These are phyloP conservation scores for Calyptomena viridis DNA, from an alignment of 2,113 vertebrate genomes.

Conservation along the genomic window DNA sequence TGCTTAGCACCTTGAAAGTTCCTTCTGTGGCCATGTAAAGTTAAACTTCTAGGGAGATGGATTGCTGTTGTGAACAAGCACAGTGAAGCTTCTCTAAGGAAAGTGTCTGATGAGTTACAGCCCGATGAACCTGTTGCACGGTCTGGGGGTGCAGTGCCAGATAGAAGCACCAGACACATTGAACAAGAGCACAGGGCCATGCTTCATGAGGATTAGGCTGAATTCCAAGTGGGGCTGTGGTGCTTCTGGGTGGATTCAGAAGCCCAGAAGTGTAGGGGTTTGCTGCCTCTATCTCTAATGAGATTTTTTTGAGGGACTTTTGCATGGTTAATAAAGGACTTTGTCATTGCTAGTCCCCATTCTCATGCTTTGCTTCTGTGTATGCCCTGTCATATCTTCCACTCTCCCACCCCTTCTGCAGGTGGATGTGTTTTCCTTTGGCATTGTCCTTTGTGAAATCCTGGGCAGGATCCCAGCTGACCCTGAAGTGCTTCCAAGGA, in stretches of 20 bases:
- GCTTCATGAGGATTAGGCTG: neutral
- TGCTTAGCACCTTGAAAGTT: neutral
- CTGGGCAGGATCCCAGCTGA: conserved; percentile 85
- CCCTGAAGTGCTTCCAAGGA: conserved; percentile 85
- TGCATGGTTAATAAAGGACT: neutral
- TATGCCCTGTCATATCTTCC: neutral
- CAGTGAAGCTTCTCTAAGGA: neutral
- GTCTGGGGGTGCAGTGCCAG: neutral
- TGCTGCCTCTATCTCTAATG: neutral
- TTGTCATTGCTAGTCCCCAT: neutral
- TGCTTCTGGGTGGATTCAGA: neutral
- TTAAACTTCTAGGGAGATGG: neutral
- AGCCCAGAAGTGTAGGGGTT: neutral
- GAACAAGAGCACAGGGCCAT: neutral
- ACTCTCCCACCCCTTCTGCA: conserved; percentile 9
- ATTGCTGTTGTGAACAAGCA: neutral
- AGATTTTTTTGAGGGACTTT: neutral
- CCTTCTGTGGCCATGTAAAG: neutral
- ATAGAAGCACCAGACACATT: neutral
- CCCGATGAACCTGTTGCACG: neutral
- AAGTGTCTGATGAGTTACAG: neutral
- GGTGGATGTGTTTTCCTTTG: conserved; percentile 91
- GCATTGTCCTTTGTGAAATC: conserved; percentile 88
- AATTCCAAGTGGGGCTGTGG: neutral
- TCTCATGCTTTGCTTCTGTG: neutral